Percentiles rank a stretch among this genome's conserved stretches.
Conservation (phyloP, 2,113 vertebrate species). For the Scomber scombrus region DNA sequence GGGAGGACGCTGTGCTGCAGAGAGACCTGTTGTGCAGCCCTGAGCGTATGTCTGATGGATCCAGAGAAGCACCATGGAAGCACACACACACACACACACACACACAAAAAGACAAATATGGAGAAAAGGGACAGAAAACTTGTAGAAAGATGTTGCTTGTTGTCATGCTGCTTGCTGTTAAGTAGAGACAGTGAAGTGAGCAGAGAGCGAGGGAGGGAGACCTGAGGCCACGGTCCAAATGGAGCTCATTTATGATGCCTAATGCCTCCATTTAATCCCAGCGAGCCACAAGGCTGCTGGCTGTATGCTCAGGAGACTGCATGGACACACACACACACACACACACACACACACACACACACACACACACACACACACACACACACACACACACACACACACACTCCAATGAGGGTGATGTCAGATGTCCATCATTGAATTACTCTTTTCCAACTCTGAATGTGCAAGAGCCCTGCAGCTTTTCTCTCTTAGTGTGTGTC, state of each 20-base stretch:
- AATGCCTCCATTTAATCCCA: conserved; percentile 73
- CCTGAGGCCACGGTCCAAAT: conserved; percentile 66
- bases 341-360: conserved; percentile 8
- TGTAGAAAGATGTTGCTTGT: conserved; percentile 14
- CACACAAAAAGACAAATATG: neutral
- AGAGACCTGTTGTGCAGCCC: conserved; percentile 55
- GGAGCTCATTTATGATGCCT: conserved; percentile 69
- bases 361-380: conserved; percentile 13
- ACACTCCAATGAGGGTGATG: neutral
- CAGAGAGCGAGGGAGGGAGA: conserved; percentile 36
- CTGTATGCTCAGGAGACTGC: conserved; percentile 29
- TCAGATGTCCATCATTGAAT: conserved; percentile 39
- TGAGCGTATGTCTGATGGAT: conserved; percentile 52
- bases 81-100: neutral
- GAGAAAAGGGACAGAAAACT: neutral
- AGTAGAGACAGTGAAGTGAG: conserved; percentile 25
- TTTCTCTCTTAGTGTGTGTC: too few relatives aligned
- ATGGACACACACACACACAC: conserved; percentile 10
- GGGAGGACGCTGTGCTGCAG: conserved; percentile 16
- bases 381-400: conserved; percentile 3
- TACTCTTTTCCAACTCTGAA: neutral
- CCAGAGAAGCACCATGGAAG: neutral
- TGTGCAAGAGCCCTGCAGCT: neutral
- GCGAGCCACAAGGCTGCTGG: conserved; percentile 35
- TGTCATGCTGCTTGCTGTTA: conserved; percentile 42